Conservation (phyloP, 1,140 invertebrate species). For the Sycophaga agraensis region DNA sequence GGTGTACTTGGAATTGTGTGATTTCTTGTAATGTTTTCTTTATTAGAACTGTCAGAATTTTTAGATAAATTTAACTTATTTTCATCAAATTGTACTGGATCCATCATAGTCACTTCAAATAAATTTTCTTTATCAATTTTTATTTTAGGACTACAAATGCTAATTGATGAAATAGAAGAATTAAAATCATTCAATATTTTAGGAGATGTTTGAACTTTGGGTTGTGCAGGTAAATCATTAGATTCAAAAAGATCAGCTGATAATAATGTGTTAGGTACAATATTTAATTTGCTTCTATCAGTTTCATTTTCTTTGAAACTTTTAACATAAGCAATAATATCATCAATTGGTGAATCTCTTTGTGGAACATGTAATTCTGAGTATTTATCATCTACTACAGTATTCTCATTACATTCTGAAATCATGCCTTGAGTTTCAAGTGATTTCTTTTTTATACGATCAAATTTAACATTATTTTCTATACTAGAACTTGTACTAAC, state of each 20-base stretch:
- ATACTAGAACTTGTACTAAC: neutral
- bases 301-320: neutral
- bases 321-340: constrained; percentile 9
- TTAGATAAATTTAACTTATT: neutral
- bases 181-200: neutral
- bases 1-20: neutral
- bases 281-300: neutral
- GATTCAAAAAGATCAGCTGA: constrained; percentile 27
- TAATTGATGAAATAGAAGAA: neutral
- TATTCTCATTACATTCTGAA: neutral
- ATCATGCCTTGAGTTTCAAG: neutral
- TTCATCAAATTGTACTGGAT: constrained; percentile 2
- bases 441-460: neutral
- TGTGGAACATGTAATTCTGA: neutral
- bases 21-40: constrained; percentile 11
- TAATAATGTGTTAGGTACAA: constrained; percentile 4
- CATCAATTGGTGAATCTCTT: constrained; percentile 2
- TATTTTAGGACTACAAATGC: neutral
- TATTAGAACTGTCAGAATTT: constrained; percentile 10
- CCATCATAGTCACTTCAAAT: constrained; percentile 1
- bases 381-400: neutral
- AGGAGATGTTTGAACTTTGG: neutral
- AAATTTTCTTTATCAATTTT: neutral
- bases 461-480: neutral
- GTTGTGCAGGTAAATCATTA: neutral